Percentiles rank a stretch among this genome's conserved stretches.
These are phyloP conservation scores for Ochropleura plecta DNA, from an alignment of 2,888 invertebrate genomes.

Conservation along the genomic window DNA sequence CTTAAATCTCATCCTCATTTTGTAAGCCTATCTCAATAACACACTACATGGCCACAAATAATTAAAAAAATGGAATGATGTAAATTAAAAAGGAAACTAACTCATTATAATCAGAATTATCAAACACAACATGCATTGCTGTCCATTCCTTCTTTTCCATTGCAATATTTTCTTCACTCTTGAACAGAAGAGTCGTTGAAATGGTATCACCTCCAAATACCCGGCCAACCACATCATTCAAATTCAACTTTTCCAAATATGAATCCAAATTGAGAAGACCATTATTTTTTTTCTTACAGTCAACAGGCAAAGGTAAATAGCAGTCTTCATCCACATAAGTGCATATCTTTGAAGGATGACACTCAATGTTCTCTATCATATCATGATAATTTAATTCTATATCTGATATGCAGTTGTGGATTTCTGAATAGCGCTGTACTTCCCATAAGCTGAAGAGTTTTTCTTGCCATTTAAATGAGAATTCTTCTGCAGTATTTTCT, in stretches of 20 bases:
- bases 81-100: constrained; percentile 69
- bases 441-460: constrained; percentile 92
- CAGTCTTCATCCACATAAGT: constrained; percentile 91
- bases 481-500: constrained; percentile 74
- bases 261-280: constrained; percentile 67
- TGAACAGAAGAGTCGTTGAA: constrained; percentile 79
- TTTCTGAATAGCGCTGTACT: constrained; percentile 90
- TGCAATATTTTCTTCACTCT: constrained; percentile 76
- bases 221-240: constrained; percentile 68
- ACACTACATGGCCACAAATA: no score
- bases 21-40: no score
- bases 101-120: constrained; percentile 85
- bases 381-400: constrained; percentile 85
- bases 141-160: constrained; percentile 75
- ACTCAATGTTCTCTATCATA: constrained; percentile 76
- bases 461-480: constrained; percentile 93
- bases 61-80: no score
- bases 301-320: constrained; percentile 80
- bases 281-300: constrained; percentile 61
- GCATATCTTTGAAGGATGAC: constrained; percentile 83
- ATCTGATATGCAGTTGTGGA: constrained; percentile 91
- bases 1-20: no score
- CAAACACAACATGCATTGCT: constrained; percentile 84
- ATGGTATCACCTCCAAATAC: constrained; percentile 69
- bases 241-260: constrained; percentile 73